Evolutionary conservation across 2,113 vertebrate genomes (phyloP).

Genomic region (Chionodraco myersi): DNA sequence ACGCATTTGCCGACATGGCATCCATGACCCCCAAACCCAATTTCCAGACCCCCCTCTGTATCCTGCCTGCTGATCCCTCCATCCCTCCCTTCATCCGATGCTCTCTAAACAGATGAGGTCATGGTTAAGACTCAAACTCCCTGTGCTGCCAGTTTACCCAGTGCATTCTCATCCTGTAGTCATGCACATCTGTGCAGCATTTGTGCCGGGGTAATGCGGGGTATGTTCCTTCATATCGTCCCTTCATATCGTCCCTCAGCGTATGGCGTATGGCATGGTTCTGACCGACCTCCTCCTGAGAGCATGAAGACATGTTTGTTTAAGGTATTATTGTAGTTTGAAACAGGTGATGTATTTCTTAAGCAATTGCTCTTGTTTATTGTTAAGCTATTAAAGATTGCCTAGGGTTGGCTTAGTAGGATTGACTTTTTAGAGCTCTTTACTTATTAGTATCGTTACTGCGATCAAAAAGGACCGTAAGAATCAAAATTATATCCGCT

Average conservation of each 20-base stretch:
- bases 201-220: slow-evolving; percentile 48
- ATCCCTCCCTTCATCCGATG: slow-evolving; percentile 65
- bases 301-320: slow-evolving; percentile 37
- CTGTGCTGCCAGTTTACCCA: slow-evolving; percentile 73
- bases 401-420: not conserved
- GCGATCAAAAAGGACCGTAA: not conserved
- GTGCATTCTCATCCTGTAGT: slow-evolving; percentile 71
- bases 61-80: slow-evolving; percentile 63
- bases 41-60: slow-evolving; percentile 64
- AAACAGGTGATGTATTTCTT: slow-evolving; percentile 16
- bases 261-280: slow-evolving; percentile 44
- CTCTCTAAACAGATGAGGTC: slow-evolving; percentile 90
- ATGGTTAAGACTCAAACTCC: slow-evolving; percentile 76
- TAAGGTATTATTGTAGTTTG: slow-evolving; percentile 25
- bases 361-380: slow-evolving; percentile 25
- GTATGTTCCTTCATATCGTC: slow-evolving; percentile 41
- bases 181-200: slow-evolving; percentile 73
- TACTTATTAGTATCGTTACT: not conserved
- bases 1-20: slow-evolving; percentile 38
- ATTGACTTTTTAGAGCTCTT: not conserved
- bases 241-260: slow-evolving; percentile 42
- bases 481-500: not conserved
- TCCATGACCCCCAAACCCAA: slow-evolving; percentile 60
- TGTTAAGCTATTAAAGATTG: slow-evolving; percentile 26
- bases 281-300: slow-evolving; percentile 49